These are phyloP conservation scores for Sarcophaga variegata DNA, from an alignment of 2,888 invertebrate genomes.

Conservation along the genomic window DNA sequence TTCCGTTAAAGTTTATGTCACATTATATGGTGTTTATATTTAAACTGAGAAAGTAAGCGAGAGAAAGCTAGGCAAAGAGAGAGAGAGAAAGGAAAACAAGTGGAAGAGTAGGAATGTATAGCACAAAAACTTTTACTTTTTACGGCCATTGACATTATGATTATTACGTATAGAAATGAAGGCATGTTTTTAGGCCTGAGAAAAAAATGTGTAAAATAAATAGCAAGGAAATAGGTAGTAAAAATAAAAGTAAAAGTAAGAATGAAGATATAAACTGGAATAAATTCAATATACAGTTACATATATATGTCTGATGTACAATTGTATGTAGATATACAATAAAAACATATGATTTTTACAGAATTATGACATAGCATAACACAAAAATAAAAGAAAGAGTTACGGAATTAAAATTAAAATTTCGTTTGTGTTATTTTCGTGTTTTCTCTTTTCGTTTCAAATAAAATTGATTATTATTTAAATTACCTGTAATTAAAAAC, in stretches of 20 bases:
- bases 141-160: constrained; percentile 55
- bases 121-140: constrained; percentile 58
- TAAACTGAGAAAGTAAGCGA: neutral
- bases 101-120: constrained; percentile 18
- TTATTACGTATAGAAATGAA: constrained; percentile 23
- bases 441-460: neutral
- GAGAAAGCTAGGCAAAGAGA: neutral
- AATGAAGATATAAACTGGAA: neutral
- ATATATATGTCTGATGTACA: neutral
- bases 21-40: neutral
- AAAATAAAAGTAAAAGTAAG: constrained; percentile 28
- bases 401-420: no score
- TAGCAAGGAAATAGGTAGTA: constrained; percentile 33
- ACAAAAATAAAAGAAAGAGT: neutral
- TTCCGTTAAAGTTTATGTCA: constrained; percentile 4
- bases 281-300: neutral
- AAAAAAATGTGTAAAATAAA: constrained; percentile 11
- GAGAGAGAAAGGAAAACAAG: neutral
- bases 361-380: neutral
- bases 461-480: neutral
- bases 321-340: no score
- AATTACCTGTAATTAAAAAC: no score
- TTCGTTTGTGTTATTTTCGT: no score
- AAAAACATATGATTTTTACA: constrained; percentile 4
- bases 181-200: constrained; percentile 59